Conservation (phyloP, 2,113 vertebrate genomes). For the Diadophis punctatus region DNA sequence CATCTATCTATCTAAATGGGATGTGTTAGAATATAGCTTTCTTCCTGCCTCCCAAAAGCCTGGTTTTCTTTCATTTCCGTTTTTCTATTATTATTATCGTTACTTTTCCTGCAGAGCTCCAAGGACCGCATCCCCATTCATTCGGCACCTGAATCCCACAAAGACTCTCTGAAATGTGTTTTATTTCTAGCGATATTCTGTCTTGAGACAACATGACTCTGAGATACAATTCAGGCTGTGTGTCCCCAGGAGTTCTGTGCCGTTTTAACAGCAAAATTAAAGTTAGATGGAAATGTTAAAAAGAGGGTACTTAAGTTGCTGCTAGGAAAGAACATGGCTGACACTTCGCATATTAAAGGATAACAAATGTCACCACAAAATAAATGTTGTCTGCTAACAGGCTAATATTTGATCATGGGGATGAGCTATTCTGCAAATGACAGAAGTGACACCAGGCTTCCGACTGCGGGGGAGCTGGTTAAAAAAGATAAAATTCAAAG, state of each 20-base stretch:
- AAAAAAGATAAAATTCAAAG: slow-evolving; percentile 17
- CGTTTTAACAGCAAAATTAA: slow-evolving; percentile 53
- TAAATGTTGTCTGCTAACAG: slow-evolving; percentile 36
- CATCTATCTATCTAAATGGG: neutral
- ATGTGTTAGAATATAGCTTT: neutral
- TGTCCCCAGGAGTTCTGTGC: slow-evolving; percentile 30
- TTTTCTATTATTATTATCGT: neutral
- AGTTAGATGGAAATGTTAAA: slow-evolving; percentile 49
- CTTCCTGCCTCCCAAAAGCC: neutral
- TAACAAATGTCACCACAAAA: slow-evolving; percentile 44
- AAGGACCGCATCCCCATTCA: neutral
- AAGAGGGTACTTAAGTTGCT: slow-evolving; percentile 42
- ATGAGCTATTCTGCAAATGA: neutral
- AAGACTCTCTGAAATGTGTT: neutral
- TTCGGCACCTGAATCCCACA: neutral
- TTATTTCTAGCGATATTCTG: slow-evolving; percentile 20
- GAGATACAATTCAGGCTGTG: neutral
- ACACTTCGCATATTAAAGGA: slow-evolving; percentile 52
- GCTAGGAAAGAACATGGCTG: slow-evolving; percentile 18
- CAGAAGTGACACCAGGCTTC: neutral
- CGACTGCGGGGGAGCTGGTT: neutral
- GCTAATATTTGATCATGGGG: slow-evolving; percentile 45
- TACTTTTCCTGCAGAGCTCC: neutral
- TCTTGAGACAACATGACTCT: slow-evolving; percentile 12
- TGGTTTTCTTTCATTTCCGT: neutral